phyloP scores from a whole-genome alignment of 2,113 vertebrate species.

The Myxocyprinus asiaticus region DNA sequence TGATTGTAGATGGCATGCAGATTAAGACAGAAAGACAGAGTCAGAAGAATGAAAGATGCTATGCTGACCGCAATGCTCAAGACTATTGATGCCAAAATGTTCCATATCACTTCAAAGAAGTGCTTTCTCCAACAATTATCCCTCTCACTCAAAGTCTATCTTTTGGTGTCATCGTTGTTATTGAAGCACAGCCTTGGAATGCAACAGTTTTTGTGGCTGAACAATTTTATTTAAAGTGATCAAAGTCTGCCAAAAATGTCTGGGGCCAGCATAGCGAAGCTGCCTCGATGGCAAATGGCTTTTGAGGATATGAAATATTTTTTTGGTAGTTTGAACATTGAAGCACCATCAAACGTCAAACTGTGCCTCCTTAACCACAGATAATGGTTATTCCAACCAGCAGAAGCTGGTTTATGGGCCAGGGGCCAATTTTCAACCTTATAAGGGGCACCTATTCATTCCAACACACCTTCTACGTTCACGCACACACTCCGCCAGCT shows the following conservation, averaged over 20 bases:
- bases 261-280: constrained; percentile 20
- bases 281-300: neutral
- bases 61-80: constrained; percentile 18
- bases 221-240: constrained; percentile 6
- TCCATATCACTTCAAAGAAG: constrained; percentile 39
- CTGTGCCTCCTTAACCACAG: neutral
- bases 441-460: neutral
- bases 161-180: constrained; percentile 14
- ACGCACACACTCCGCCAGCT: neutral
- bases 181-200: constrained; percentile 20
- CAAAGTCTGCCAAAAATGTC: constrained; percentile 24
- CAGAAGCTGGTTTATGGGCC: neutral
- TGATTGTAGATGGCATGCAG: constrained; percentile 20
- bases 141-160: neutral
- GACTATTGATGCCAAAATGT: neutral
- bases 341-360: neutral
- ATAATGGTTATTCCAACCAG: neutral
- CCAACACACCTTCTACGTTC: constrained; percentile 5
- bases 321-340: constrained; percentile 19
- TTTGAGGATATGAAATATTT: constrained; percentile 20
- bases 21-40: constrained; percentile 5
- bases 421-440: too few species aligned
- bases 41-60: constrained; percentile 1
- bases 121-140: constrained; percentile 9
- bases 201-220: neutral